Conservation (phyloP, 1,140 invertebrate genomes). For the Anastatus disparis region DNA sequence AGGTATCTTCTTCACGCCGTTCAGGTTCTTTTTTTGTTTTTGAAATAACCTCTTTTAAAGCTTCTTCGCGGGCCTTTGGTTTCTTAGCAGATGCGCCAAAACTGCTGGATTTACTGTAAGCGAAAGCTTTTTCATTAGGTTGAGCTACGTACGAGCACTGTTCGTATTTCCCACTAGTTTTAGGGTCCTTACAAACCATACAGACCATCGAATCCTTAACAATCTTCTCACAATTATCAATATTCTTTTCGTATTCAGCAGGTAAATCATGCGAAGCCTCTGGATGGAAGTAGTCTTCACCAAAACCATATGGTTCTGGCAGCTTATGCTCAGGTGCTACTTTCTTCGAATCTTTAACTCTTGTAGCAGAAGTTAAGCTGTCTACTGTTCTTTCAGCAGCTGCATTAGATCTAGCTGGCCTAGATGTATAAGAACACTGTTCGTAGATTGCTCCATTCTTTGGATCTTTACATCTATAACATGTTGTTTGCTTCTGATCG, state of each 20-base stretch:
- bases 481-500: conserved; percentile 62
- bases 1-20: background rate
- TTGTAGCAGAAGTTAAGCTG: background rate
- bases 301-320: conserved; percentile 41
- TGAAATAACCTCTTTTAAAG: background rate
- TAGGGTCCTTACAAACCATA: conserved; percentile 74
- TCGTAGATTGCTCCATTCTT: conserved; percentile 64
- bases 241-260: conserved; percentile 47
- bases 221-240: conserved; percentile 46
- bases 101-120: conserved; percentile 61
- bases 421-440: conserved; percentile 63
- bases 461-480: conserved; percentile 67
- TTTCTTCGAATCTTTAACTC: background rate
- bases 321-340: background rate
- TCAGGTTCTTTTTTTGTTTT: conserved; percentile 34
- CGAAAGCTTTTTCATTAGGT: conserved; percentile 73
- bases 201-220: conserved; percentile 76
- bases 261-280: conserved; percentile 38
- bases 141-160: conserved; percentile 76
- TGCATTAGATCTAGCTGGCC: conserved; percentile 64
- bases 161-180: conserved; percentile 79
- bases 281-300: conserved; percentile 55
- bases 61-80: conserved; percentile 34
- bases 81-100: conserved; percentile 43
- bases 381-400: conserved; percentile 46